These are phyloP conservation scores for Chrysolina haemoptera DNA, from an alignment of 2,888 invertebrate genomes.

Conservation along the genomic window DNA sequence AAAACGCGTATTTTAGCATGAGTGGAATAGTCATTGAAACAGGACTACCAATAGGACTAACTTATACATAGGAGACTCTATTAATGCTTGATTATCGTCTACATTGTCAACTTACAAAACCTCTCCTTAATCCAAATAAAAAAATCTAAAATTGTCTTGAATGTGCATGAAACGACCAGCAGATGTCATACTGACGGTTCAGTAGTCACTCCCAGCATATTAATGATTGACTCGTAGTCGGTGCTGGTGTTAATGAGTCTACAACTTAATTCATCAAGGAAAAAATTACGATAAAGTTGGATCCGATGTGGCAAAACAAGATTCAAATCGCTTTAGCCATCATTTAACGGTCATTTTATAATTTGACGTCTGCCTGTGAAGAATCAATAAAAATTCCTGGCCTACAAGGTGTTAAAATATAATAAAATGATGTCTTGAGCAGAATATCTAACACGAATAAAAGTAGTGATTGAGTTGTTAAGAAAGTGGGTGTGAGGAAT, in stretches of 20 bases:
- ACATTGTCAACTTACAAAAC: no score
- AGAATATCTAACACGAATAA: not conserved
- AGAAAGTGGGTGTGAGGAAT: not conserved
- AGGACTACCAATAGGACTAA: no score
- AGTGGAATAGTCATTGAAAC: no score
- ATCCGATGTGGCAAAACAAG: conserved; percentile 5
- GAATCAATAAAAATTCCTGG: conserved; percentile 13
- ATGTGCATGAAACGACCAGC: not conserved
- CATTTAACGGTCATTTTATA: conserved; percentile 17
- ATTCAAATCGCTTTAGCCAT: conserved; percentile 2
- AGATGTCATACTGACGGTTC: not conserved
- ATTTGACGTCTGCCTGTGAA: not conserved
- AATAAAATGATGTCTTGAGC: not conserved
- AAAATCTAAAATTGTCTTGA: no score
- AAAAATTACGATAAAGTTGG: conserved; percentile 16
- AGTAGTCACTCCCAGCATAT: not conserved
- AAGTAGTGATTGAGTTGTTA: not conserved
- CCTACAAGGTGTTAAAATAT: conserved; percentile 1
- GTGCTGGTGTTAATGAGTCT: conserved; percentile 14
- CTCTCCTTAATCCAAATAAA: no score
- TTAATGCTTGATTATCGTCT: no score
- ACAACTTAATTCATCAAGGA: conserved; percentile 12
- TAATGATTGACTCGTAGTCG: not conserved
- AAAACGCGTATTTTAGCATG: no score
- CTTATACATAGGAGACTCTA: no score